Evolutionary conservation across 2,888 invertebrate species (phyloP), one percentile per base, ranked within the genome.

Genomic region (Gari tellinella): DNA sequence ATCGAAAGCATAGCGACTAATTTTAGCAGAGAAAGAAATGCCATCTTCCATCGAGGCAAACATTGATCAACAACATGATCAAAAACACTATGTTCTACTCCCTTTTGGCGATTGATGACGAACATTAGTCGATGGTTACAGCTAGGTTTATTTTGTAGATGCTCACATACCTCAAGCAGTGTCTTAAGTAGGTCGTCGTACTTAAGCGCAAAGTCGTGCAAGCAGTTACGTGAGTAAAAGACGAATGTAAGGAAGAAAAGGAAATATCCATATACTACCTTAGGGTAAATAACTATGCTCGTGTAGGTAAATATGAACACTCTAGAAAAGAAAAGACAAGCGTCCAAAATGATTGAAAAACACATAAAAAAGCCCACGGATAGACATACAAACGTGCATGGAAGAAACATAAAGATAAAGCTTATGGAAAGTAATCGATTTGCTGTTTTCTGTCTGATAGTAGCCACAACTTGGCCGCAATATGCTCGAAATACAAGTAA

Each of bases 251-350:
- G 58, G 15, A 46, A 37, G 60, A 82, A 80, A 2, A 82, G 74
- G 1, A 82, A 23, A 23, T 82, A 82, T 1, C 82, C 82, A 38
- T 77, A 77, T 0, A 79, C 69, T 1, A 67, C 49, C 26, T 67
- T 73, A n/a, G 82, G 79, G 26, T 77, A 75, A 10, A 79, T 67
- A 21, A 82, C 68, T 1, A 82, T 58, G 1, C 82, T 79, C 1
- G 80, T 80, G 61, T 70, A 82, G 7, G 79, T 82, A 17, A 79
- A 82, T 1, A 82, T 72, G 14, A 61, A 60, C 8, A 82, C 48
- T n/a, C 77, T 64, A 4, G 67, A 55, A 5, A 80, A 23, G 52
- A 82, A 80, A 15, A 82, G 40, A 17, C 63, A 69, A 8, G 79
- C 79, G 19, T 79, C 82, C 19, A 82, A 45, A 49, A 82, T 80